Base-by-base conservation (phyloP, 2,113 vertebrate genomes). In the Stigmatopora argus region DNA sequence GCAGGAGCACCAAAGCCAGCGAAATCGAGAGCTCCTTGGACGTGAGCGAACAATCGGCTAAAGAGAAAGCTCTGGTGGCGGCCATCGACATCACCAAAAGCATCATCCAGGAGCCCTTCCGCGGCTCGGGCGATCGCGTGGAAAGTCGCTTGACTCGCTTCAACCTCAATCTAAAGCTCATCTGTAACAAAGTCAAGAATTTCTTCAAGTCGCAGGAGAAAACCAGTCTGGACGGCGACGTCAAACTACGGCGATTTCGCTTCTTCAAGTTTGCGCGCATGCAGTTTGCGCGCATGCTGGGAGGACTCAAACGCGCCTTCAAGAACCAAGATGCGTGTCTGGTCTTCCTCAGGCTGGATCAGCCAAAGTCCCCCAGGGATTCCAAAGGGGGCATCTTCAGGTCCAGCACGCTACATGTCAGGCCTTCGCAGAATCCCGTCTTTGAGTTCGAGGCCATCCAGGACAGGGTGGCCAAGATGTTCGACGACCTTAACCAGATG, bases 151-250 rank as follows among this genome's bases (percentile, higher is more conserved):
- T 61, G n/a, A 45, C 59, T 1, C 41, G 59, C 41, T 44, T 61
- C n/a, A 45, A 61, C 9, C 38, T 61, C n/a, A 61, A 61, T 13
- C 41, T 61, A 19, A 61, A 61, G 41, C 59, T 61, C n/a, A 61
- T 61, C 59, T 45, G 38, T 38, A 61, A 45, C 59, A 61, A 45
- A 45, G 41, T 61, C 1, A 61, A 61, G 19, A 45, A 61, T 15
- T 61, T 61, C 41, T 61, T 61, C 59, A 61, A 61, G 59, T 61
- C 41, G 2, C 59, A 45, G 13, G 59, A 61, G 38, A 61, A 21
- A 5, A 3, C 12, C 59, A 15, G 38, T 13, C 38, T 19, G 6
- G 59, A 61, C 12, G 38, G 59, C 41, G n/a, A 23, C 2, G 19
- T 23, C 59, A 61, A 23, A 61, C n/a, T 21, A 19, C 59, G 59